Evolutionary conservation across 2,888 invertebrate species (phyloP).

Genomic region (Graphium colonna): DNA sequence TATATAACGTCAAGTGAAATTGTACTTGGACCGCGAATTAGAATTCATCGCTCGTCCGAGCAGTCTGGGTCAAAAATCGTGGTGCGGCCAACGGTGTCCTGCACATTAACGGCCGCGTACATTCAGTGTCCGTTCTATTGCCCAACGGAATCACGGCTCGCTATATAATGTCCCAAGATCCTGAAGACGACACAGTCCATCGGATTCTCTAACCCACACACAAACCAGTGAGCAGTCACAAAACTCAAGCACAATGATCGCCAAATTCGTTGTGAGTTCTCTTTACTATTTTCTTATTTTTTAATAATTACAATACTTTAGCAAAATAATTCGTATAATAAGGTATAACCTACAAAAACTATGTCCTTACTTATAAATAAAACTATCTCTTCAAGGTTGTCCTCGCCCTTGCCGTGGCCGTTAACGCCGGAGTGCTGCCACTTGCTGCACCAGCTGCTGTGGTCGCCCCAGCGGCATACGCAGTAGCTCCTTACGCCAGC

Average conservation of each 20-base stretch:
- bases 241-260: slow-evolving; percentile 70
- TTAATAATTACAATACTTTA: background rate
- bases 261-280: slow-evolving; percentile 72
- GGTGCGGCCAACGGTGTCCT: slow-evolving; percentile 60
- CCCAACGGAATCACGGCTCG: slow-evolving; percentile 55
- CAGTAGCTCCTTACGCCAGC: slow-evolving; percentile 86
- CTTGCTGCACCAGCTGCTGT: slow-evolving; percentile 68
- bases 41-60: slow-evolving; percentile 60
- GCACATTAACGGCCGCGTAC: slow-evolving; percentile 53
- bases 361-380: no score
- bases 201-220: slow-evolving; percentile 47
- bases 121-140: slow-evolving; percentile 46
- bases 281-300: slow-evolving; percentile 3
- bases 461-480: slow-evolving; percentile 81
- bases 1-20: slow-evolving; percentile 71
- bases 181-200: slow-evolving; percentile 66
- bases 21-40: slow-evolving; percentile 66
- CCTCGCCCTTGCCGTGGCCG: slow-evolving; percentile 56
- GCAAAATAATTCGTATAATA: no score
- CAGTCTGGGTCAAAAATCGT: slow-evolving; percentile 69
- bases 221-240: slow-evolving; percentile 67
- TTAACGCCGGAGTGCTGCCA: slow-evolving; percentile 56
- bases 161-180: slow-evolving; percentile 68
- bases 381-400: slow-evolving; percentile 65
- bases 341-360: no score